Evolutionary conservation across 2,888 invertebrate species (phyloP).

Genomic region (Cistogaster globosa): DNA sequence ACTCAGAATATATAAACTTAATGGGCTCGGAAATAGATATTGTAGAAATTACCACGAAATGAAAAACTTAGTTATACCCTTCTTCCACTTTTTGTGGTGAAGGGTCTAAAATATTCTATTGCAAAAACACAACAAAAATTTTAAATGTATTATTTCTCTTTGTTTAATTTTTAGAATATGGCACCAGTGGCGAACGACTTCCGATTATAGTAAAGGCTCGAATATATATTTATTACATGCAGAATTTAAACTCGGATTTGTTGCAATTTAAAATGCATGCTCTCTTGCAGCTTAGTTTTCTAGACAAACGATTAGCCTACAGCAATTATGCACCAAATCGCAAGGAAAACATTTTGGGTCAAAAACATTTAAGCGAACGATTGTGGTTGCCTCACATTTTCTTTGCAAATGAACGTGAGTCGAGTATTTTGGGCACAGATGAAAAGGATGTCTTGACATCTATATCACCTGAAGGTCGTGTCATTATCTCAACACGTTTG

Average conservation of each 20-base stretch:
- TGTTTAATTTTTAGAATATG: conserved; percentile 68
- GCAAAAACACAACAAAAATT: too few species aligned
- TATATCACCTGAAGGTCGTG: conserved; percentile 78
- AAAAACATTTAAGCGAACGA: conserved; percentile 79
- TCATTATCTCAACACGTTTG: conserved; percentile 78
- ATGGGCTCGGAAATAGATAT: too few species aligned
- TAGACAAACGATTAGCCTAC: conserved; percentile 77
- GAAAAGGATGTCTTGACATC: conserved; percentile 80
- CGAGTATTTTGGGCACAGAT: conserved; percentile 79
- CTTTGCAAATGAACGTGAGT: conserved; percentile 79
- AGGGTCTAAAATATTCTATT: too few species aligned
- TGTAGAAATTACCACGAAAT: too few species aligned
- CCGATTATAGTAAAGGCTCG: conserved; percentile 78
- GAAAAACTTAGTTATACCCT: too few species aligned
- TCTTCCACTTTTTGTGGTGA: too few species aligned
- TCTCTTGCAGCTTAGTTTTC: conserved; percentile 77
- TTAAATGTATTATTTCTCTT: background rate
- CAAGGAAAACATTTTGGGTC: conserved; percentile 78
- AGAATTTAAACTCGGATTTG: conserved; percentile 79
- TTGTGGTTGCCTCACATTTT: conserved; percentile 80
- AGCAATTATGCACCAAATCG: conserved; percentile 75
- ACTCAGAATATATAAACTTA: too few species aligned
- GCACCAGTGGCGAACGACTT: conserved; percentile 73
- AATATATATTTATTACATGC: conserved; percentile 79
- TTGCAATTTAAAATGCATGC: conserved; percentile 79